Conservation (phyloP, 2,888 invertebrate genomes). For the Apodemia hepburni region DNA sequence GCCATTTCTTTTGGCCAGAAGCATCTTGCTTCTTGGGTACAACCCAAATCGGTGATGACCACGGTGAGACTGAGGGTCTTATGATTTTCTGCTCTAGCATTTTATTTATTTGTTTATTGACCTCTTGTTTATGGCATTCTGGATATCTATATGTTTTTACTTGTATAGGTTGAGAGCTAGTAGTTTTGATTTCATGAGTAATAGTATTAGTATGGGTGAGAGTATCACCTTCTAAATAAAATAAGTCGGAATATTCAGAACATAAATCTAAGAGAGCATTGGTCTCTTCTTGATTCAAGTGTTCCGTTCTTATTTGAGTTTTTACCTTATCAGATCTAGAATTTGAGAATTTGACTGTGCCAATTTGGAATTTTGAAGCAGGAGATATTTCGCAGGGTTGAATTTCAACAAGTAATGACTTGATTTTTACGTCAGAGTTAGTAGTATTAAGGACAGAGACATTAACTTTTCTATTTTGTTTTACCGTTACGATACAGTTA, state of each 20-base stretch:
- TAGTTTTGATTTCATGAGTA: constrained; percentile 5
- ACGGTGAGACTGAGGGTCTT: not conserved
- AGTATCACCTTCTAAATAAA: not conserved
- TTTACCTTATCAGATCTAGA: not conserved
- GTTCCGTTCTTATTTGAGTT: not conserved
- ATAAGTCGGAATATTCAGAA: not conserved
- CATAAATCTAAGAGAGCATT: not conserved
- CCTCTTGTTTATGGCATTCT: constrained; percentile 10
- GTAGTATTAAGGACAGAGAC: not conserved
- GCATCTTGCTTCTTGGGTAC: constrained; percentile 1
- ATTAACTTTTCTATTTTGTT: not conserved
- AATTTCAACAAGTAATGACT: constrained; percentile 2
- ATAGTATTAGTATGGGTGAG: not conserved
- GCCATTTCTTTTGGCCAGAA: not conserved
- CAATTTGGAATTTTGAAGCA: not conserved
- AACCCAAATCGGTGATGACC: not conserved
- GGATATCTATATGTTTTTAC: constrained; percentile 11
- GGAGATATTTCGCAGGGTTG: not conserved
- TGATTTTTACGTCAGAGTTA: not conserved
- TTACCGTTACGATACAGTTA: not conserved
- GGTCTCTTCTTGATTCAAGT: not conserved
- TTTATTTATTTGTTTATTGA: not conserved
- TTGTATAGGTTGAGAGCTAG: constrained; percentile 11
- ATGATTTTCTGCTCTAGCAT: not conserved
- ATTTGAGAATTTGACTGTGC: not conserved